Conservation (phyloP, 2,888 invertebrate species). For the Perdita meconis region DNA sequence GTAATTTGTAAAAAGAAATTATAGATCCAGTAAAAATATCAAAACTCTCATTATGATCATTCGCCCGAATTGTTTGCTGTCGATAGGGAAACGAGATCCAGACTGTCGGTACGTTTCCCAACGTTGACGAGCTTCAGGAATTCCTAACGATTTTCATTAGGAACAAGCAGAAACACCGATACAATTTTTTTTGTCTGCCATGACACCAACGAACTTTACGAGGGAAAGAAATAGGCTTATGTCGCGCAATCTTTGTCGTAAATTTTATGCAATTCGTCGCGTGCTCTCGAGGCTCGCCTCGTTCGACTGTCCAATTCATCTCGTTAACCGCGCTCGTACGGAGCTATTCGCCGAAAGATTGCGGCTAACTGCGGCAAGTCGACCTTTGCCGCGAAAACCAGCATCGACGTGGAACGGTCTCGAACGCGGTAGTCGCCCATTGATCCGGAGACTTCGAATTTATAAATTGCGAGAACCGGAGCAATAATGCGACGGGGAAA, state of each 20-base stretch:
- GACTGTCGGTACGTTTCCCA: too few species aligned
- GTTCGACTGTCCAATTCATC: conserved; percentile 47
- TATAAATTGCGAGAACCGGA: conserved; percentile 27
- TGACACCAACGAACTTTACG: neutral
- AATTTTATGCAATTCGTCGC: conserved; percentile 27
- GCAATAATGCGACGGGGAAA: conserved; percentile 36
- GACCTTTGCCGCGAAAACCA: conserved; percentile 46
- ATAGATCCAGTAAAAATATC: too few species aligned
- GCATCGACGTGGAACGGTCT: conserved; percentile 1
- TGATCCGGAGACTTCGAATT: conserved; percentile 41
- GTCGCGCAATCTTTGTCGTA: conserved; percentile 14
- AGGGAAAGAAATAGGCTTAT: conserved; percentile 4
- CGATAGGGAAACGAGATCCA: too few species aligned
- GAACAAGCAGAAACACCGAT: too few species aligned
- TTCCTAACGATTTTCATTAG: too few species aligned
- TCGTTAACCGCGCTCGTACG: conserved; percentile 34
- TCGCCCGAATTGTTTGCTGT: too few species aligned
- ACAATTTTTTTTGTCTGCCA: too few species aligned
- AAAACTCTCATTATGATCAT: too few species aligned
- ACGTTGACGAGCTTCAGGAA: too few species aligned
- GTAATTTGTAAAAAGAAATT: too few species aligned
- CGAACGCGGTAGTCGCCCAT: neutral
- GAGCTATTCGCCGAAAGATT: conserved; percentile 44
- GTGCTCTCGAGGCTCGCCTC: conserved; percentile 26
- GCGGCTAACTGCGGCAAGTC: conserved; percentile 27